Percentiles rank a stretch among this genome's conserved stretches.
These are phyloP conservation scores for Tachina fera DNA, from an alignment of 2,888 invertebrate genomes.

Conservation along the genomic window DNA sequence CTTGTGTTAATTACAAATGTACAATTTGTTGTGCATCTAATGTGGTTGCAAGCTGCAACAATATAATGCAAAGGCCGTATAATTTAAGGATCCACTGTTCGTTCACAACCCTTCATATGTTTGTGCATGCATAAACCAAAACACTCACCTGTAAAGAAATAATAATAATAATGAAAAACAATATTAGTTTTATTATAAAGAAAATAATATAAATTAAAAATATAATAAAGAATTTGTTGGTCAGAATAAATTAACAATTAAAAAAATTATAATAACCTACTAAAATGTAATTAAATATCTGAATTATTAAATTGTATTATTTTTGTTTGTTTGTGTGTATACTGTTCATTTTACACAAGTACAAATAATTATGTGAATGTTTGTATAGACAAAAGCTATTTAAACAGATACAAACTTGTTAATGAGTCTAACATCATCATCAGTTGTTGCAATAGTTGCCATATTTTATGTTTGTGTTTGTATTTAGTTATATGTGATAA, in stretches of 20 bases:
- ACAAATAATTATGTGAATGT: not conserved
- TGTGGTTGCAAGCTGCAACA: not conserved
- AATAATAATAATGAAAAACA: slow-evolving; percentile 30
- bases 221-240: slow-evolving; percentile 33
- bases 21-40: not conserved
- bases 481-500: slow-evolving; percentile 2
- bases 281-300: not conserved
- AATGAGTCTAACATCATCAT: slow-evolving; percentile 45
- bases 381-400: slow-evolving; percentile 1
- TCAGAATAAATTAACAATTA: slow-evolving; percentile 50
- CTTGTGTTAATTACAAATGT: not conserved
- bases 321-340: not conserved
- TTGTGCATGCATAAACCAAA: slow-evolving; percentile 8
- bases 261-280: slow-evolving; percentile 29
- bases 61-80: not conserved
- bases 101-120: not conserved
- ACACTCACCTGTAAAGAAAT: slow-evolving; percentile 68
- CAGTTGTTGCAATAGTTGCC: not conserved
- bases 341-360: not conserved
- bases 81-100: not conserved
- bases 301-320: slow-evolving; percentile 8
- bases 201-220: slow-evolving; percentile 15
- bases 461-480: not conserved
- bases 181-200: slow-evolving; percentile 21
- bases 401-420: slow-evolving; percentile 45